Evolutionary conservation across 2,797 vertebrate genomes (phyloP).

Genomic region (Poecilia picta): DNA sequence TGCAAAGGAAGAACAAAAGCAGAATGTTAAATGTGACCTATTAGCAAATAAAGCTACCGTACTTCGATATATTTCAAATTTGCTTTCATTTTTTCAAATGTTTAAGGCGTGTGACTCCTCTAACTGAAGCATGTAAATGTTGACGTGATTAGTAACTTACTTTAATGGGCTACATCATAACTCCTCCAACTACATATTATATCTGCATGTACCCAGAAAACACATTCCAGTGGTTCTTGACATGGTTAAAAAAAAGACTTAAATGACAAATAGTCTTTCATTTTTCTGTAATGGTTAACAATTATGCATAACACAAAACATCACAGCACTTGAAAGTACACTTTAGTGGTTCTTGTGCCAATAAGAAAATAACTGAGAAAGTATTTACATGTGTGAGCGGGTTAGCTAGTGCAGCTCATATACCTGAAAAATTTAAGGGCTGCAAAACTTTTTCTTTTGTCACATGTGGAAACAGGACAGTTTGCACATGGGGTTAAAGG

Average conservation of each 20-base stretch:
- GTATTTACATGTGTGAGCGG: background rate
- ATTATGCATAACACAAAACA: background rate
- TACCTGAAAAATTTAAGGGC: background rate
- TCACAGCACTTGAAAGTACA: background rate
- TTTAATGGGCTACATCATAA: background rate
- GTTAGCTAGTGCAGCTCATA: background rate
- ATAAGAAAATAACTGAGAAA: background rate
- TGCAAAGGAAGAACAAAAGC: background rate
- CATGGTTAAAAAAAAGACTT: background rate
- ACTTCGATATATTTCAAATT: background rate
- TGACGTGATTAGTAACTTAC: background rate
- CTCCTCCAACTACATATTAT: background rate
- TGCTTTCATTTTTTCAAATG: background rate
- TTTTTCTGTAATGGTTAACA: background rate
- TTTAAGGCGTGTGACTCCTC: background rate
- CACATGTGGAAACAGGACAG: background rate
- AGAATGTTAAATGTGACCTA: background rate
- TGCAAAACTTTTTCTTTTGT: background rate
- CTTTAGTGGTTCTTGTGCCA: background rate
- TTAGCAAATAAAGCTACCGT: background rate
- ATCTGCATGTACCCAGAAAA: background rate
- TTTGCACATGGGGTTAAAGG: background rate
- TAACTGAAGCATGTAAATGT: background rate
- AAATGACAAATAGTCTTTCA: background rate
- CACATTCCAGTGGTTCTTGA: background rate